Evolutionary conservation across 2,797 vertebrate species (phyloP).

Genomic region (Borostomias antarcticus): DNA sequence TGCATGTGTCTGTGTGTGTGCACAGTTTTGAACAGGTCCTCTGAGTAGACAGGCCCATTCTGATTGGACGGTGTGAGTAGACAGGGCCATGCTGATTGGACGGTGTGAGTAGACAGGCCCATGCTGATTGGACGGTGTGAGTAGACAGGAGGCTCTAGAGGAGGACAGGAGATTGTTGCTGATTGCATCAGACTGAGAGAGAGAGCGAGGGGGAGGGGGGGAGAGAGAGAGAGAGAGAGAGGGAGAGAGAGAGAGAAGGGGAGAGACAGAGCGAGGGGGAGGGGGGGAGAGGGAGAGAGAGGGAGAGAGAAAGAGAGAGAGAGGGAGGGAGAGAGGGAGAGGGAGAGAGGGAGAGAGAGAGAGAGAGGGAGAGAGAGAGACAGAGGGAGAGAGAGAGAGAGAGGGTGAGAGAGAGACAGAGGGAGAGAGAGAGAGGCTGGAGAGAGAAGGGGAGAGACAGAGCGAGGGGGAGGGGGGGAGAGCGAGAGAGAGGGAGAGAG

Average conservation of each 20-base stretch:
- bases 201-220: slow-evolving; percentile 1
- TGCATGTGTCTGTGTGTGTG: too few species aligned
- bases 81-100: too few species aligned
- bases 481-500: not conserved
- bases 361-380: not conserved
- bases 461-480: not conserved
- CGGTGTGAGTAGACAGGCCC: too few species aligned
- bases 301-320: slow-evolving; percentile 20
- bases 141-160: too few species aligned
- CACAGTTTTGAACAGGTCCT: too few species aligned
- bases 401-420: not conserved
- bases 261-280: slow-evolving; percentile 4
- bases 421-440: slow-evolving; percentile 4
- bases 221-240: not conserved
- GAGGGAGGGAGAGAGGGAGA: not conserved
- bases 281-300: slow-evolving; percentile 2
- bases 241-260: slow-evolving; percentile 5
- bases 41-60: too few species aligned
- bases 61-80: too few species aligned
- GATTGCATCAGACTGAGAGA: slow-evolving; percentile 6
- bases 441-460: not conserved
- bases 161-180: too few species aligned
- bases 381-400: not conserved
- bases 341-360: not conserved
- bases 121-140: too few species aligned